Evolutionary conservation across 2,797 vertebrate species (phyloP).

Genomic region (Bufotes viridis): DNA sequence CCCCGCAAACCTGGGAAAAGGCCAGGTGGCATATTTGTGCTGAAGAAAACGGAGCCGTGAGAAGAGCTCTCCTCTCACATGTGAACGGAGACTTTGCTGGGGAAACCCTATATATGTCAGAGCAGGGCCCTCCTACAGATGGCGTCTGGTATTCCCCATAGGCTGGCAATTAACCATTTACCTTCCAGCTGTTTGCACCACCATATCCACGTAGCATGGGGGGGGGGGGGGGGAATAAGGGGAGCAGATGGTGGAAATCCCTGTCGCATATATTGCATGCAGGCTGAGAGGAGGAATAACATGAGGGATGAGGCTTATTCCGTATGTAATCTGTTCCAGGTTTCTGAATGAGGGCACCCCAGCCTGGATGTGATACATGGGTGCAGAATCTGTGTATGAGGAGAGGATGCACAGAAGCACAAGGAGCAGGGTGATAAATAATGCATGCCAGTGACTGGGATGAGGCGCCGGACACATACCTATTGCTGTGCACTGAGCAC

Average conservation of each 20-base stretch:
- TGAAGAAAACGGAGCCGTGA: too few species aligned
- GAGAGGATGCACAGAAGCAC: neutral
- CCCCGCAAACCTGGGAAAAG: too few species aligned
- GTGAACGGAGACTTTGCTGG: too few species aligned
- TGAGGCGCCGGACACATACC: neutral
- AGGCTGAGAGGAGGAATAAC: neutral
- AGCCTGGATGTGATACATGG: neutral
- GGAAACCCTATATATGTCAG: too few species aligned
- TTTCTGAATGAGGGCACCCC: neutral
- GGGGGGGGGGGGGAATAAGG: neutral
- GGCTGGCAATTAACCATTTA: neutral
- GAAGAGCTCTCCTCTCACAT: too few species aligned
- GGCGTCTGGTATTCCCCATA: neutral
- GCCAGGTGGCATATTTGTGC: too few species aligned
- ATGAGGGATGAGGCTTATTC: neutral
- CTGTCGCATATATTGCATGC: neutral
- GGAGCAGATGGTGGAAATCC: neutral
- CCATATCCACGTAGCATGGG: neutral
- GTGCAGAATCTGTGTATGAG: neutral
- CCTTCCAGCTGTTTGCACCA: neutral
- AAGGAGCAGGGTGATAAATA: conserved; percentile 5
- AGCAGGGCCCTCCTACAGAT: too few species aligned
- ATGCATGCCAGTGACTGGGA: neutral
- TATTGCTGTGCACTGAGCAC: neutral
- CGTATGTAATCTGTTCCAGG: neutral